Base-by-base conservation (phyloP, 1,140 invertebrate genomes). In the Whitmania pigra region DNA sequence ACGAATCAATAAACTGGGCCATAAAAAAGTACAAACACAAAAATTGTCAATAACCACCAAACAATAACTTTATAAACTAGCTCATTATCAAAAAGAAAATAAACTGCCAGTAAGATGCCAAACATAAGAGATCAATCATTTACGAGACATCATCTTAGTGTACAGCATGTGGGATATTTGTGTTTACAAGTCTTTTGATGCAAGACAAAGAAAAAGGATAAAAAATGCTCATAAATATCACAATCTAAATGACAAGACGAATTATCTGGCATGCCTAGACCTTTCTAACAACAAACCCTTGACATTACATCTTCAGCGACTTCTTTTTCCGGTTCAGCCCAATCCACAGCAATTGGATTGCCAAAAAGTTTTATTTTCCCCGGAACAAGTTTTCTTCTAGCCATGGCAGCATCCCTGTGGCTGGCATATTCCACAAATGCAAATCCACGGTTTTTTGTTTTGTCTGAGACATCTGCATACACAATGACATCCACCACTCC, bases 401-500 rank as follows among this genome's bases (percentile, higher is more conserved):
- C 95, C 83, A 97, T 86, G 54, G 94, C 97, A 77, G 96, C 96
- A 77, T 93, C 88, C 86, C 98, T 98, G 84, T 99, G 96, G 81
- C 93, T 95, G 84, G 97, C 93, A 85, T 97, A 99, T 86, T 99
- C 95, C 81, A 99, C 88, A 87, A 99, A 99, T 85, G 94, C 97
- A 85, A 98, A 99, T 77, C 96, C 96, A 83, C 95, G 88, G 85
- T 99, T 99, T 85, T 97, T 98, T 86, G 94, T 93, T 54, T 84
- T 83, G 82, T 97, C 94, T 86, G 98, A 94, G 75, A 94, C 94
- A 80, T 92, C 94, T 85, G 93, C 94, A 87, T 99, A 98, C 85
- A 98, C 94, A 83, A 99, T 98, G 75, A 97, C 94, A 86, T 98
- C 94, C 77, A 90, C 88, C 78, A 99, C 88, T 81, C 94, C 94